Percentiles rank a stretch among this genome's conserved stretches.
Evolutionary conservation across 1,140 invertebrate species (phyloP).

Genomic region (Saccostrea cuccullata): DNA sequence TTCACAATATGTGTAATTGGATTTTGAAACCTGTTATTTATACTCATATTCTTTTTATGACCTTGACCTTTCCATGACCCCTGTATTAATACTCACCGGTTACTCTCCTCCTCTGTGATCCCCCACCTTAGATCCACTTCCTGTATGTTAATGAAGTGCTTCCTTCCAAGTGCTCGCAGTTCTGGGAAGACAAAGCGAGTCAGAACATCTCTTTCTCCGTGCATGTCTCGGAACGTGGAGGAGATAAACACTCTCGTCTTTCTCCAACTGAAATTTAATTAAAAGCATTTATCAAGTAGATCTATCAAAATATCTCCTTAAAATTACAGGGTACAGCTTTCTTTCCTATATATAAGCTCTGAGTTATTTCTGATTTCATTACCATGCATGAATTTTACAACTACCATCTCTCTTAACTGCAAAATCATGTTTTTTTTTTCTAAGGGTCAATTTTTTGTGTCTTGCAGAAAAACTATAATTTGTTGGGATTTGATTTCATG

Average conservation of each 20-base stretch:
- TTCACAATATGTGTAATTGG: no score
- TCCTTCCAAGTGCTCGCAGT: conserved; percentile 73
- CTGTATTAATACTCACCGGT: conserved; percentile 63
- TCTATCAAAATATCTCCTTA: no score
- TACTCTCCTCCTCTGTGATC: conserved; percentile 78
- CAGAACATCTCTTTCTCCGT: conserved; percentile 80
- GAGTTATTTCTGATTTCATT: no score
- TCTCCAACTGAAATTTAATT: conserved; percentile 74
- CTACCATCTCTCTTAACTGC: no score
- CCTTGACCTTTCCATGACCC: conserved; percentile 42
- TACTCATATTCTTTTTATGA: neutral
- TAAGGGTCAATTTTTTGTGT: no score
- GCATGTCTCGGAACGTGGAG: conserved; percentile 81
- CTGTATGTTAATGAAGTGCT: conserved; percentile 77
- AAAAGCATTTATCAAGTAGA: neutral
- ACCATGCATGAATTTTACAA: no score
- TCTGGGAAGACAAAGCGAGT: conserved; percentile 80
- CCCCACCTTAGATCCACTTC: conserved; percentile 81
- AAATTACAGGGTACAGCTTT: no score
- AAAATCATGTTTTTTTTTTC: no score
- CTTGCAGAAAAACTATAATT: no score
- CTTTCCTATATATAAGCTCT: no score
- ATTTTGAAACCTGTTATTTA: no score
- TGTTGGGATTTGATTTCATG: no score
- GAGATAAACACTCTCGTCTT: conserved; percentile 80